These are phyloP conservation scores for Onychomys torridus DNA, from an alignment of 2,797 vertebrate species.

Conservation along the genomic window DNA sequence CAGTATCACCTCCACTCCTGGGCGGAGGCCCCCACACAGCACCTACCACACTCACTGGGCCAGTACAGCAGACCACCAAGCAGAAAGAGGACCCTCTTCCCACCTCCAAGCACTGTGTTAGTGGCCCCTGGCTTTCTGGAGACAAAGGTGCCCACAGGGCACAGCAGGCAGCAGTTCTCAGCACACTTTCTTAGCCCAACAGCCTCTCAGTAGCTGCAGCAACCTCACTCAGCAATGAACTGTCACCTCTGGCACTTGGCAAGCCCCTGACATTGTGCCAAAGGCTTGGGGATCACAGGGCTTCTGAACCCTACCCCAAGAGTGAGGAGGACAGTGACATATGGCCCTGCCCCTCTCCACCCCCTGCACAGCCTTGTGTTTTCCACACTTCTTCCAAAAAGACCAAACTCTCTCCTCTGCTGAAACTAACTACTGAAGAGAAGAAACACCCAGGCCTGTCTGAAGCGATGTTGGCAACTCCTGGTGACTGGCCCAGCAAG, in stretches of 20 bases:
- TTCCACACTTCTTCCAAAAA: background rate
- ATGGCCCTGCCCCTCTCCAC: background rate
- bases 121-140: background rate
- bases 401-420: background rate
- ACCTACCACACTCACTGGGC: no score
- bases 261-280: background rate
- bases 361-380: background rate
- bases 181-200: background rate
- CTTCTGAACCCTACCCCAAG: background rate
- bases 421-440: background rate
- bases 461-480: background rate
- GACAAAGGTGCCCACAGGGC: background rate
- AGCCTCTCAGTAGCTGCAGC: background rate
- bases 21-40: fast-evolving
- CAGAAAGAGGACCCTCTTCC: no score
- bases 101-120: background rate
- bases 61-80: background rate
- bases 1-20: background rate
- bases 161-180: no score
- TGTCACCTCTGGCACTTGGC: background rate
- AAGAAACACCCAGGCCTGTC: background rate
- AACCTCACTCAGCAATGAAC: background rate
- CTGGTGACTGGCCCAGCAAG: background rate
- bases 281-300: background rate
- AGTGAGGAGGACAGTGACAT: background rate